Percentiles rank a stretch among this genome's conserved stretches.
These are phyloP conservation scores for Toxostoma redivivum DNA, from an alignment of 2,113 vertebrate species.

Conservation along the genomic window DNA sequence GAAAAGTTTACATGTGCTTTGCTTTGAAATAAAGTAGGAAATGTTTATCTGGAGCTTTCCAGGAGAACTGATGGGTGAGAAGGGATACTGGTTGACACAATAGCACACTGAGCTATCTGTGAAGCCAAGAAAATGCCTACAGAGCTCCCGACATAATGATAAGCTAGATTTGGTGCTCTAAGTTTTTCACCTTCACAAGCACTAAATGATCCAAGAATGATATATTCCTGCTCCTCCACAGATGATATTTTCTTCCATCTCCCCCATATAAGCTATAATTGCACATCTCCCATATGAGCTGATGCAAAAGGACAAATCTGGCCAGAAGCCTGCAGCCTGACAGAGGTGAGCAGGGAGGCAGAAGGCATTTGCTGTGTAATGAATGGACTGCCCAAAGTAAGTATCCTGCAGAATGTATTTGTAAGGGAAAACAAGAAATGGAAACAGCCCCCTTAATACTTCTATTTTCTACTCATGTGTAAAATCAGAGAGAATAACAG, in stretches of 20 bases:
- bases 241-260: slow-evolving; percentile 28
- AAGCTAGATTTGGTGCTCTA: neutral
- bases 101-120: neutral
- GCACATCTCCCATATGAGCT: neutral
- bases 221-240: slow-evolving; percentile 16
- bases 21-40: slow-evolving; percentile 25
- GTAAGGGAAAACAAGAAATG: slow-evolving; percentile 9
- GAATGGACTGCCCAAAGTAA: slow-evolving; percentile 21
- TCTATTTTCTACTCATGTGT: neutral
- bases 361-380: slow-evolving; percentile 8
- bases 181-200: slow-evolving; percentile 21
- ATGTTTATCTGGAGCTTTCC: neutral
- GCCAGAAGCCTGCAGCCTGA: neutral
- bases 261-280: slow-evolving; percentile 16
- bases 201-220: slow-evolving; percentile 28
- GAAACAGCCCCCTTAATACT: neutral
- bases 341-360: neutral
- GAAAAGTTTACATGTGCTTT: neutral
- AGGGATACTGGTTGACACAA: neutral
- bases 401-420: neutral
- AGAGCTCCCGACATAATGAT: neutral
- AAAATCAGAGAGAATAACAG: slow-evolving; percentile 21
- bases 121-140: neutral
- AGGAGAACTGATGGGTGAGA: neutral
- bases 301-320: slow-evolving; percentile 22